phyloP scores from a whole-genome alignment of 2,113 vertebrate species.

The Scomber japonicus region DNA sequence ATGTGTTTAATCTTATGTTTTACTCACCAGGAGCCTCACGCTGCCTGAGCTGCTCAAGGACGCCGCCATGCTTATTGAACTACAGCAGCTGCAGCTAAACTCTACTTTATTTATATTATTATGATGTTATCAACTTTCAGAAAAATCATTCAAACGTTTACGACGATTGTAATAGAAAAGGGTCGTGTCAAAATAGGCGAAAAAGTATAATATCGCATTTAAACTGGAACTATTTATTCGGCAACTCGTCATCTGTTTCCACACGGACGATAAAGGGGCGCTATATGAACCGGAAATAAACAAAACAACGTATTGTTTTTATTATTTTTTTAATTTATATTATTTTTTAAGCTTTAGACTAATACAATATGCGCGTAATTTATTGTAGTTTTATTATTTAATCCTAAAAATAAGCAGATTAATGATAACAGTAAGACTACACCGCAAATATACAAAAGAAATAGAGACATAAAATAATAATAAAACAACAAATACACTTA shows the following conservation, averaged over 20 bases:
- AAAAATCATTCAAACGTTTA: neutral
- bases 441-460: no score
- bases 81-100: rapidly evolving
- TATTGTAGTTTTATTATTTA: no score
- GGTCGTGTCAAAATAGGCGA: rapidly evolving
- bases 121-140: neutral
- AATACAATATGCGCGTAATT: no score
- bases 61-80: conserved; percentile 80
- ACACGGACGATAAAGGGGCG: neutral
- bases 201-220: neutral
- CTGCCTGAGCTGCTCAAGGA: conserved; percentile 75
- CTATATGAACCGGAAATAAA: conserved; percentile 40
- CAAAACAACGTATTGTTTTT: neutral
- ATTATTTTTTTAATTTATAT: no score
- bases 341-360: neutral
- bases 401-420: no score
- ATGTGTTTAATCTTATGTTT: neutral
- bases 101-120: neutral
- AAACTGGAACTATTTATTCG: conserved; percentile 33
- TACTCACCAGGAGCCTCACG: conserved; percentile 71
- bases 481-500: no score
- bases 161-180: rapidly evolving
- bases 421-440: no score
- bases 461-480: no score
- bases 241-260: neutral